These are phyloP conservation scores for Hoplias malabaricus DNA, from an alignment of 2,113 vertebrate species.

Conservation along the genomic window DNA sequence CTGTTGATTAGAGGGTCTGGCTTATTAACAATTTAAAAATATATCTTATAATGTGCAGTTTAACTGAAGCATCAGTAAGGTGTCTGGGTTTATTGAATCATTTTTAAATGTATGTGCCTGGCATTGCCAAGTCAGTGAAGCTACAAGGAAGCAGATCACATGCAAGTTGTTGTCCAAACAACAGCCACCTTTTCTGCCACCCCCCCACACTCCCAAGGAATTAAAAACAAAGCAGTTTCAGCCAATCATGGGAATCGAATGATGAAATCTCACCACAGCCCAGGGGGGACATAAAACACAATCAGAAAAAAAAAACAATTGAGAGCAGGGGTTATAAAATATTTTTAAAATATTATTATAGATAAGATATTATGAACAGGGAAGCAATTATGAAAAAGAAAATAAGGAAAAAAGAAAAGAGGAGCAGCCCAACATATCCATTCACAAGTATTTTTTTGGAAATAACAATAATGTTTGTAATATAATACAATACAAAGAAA, in stretches of 20 bases:
- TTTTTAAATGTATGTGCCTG: too few species aligned
- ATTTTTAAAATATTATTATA: too few species aligned
- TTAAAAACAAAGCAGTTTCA: constrained; percentile 18
- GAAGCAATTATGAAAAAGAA: background rate
- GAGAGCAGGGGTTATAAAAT: background rate
- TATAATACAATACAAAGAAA: too few species aligned
- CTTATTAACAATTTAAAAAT: too few species aligned
- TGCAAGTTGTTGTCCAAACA: constrained; percentile 15
- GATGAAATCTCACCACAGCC: background rate
- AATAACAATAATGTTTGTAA: too few species aligned
- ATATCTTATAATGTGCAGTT: background rate
- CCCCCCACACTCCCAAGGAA: background rate
- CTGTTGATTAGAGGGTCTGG: background rate
- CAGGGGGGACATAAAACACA: background rate
- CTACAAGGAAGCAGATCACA: background rate
- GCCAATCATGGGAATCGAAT: constrained; percentile 9
- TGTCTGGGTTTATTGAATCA: too few species aligned
- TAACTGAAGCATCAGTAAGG: background rate
- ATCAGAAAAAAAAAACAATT: background rate
- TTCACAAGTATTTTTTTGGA: too few species aligned
- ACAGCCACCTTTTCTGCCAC: background rate
- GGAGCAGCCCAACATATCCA: background rate
- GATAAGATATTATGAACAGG: background rate
- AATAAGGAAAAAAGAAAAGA: background rate
- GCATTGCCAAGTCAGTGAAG: too few species aligned